Evolutionary conservation across 2,888 invertebrate species (phyloP), one percentile per base, ranked within the genome.

Genomic region (Macrosoma leucophasiata): DNA sequence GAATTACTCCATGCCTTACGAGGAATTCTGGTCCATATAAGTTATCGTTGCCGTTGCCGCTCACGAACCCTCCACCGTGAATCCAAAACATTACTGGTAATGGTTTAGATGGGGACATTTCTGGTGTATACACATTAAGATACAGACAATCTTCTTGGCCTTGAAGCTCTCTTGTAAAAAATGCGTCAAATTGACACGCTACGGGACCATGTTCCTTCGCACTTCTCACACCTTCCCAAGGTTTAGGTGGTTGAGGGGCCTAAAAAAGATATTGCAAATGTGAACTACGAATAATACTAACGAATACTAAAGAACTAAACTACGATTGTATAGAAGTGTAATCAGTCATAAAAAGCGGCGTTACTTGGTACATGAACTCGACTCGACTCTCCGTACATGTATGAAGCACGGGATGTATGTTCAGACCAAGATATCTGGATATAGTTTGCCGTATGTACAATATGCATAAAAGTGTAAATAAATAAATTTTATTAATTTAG

Each of bases 81-180:
- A 79, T 73, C 55, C 59, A 78, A 2, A 78, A 50, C 78, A 78
- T 75, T 2, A 79, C 79, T 1, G 78, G 67, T 2, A 65, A 31
- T 0, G 48, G 55, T 2, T 42, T 45, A 0, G 19, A 12, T 0
- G 68, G 64, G 3, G 54, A 55, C 0, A 68, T 4, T 2, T 65
- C 36, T 15, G 79, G 76, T 1, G 70, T 62, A 38, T 79, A 81
- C 1, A 82, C 69, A 32, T 84, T 84, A 0, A 84, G 52, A 32
- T 71, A 81, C 2, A 84, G 52, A 26, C 81, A 81, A 41, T 84
- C 71, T 46, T 69, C 84, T 35, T 50, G 62, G 14, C 71, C 68
- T 1, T 9, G 24, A 9, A 1, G 32, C 29, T n/a, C 42, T 1
- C 36, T 27, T 9, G 25, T 22, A 1, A 46, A 36, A 1, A 59